Conservation (phyloP, 2,888 invertebrate genomes). For the Epiblema foenella region DNA sequence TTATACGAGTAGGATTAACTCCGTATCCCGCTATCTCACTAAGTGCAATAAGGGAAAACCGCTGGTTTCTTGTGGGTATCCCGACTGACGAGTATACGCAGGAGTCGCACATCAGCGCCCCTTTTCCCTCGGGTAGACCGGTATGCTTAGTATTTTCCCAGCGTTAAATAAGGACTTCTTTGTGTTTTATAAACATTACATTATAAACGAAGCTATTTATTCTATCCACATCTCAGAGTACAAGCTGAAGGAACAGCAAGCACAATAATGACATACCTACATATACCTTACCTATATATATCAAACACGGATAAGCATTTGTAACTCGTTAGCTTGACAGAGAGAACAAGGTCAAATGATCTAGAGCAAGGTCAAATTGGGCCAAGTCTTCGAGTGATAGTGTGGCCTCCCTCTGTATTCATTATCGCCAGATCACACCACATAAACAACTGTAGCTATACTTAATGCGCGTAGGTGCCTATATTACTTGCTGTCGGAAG, state of each 20-base stretch:
- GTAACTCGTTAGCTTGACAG: slow-evolving; percentile 64
- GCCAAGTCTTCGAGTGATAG: slow-evolving; percentile 77
- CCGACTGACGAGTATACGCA: too few species aligned
- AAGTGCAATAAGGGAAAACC: too few species aligned
- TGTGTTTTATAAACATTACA: too few species aligned
- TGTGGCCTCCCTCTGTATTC: slow-evolving; percentile 77
- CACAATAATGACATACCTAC: slow-evolving; percentile 18
- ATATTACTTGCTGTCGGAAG: slow-evolving; percentile 13
- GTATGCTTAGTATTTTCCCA: too few species aligned
- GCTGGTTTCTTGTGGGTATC: too few species aligned
- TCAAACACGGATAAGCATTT: slow-evolving; percentile 64
- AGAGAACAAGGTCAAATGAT: slow-evolving; percentile 76
- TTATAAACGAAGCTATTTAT: too few species aligned
- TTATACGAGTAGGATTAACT: not conserved
- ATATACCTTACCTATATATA: slow-evolving; percentile 23
- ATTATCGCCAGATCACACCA: slow-evolving; percentile 66
- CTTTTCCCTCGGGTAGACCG: too few species aligned
- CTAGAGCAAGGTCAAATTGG: slow-evolving; percentile 78
- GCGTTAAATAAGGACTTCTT: too few species aligned
- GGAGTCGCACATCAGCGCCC: too few species aligned
- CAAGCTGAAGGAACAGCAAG: not conserved
- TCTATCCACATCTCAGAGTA: not conserved
- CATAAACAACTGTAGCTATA: slow-evolving; percentile 50
- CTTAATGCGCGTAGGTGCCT: slow-evolving; percentile 22
- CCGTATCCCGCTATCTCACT: not conserved